Percentiles rank a stretch among this genome's conserved stretches.
phyloP scores from a whole-genome alignment of 2,888 invertebrate species.

The Hemistola chrysoprasaria region DNA sequence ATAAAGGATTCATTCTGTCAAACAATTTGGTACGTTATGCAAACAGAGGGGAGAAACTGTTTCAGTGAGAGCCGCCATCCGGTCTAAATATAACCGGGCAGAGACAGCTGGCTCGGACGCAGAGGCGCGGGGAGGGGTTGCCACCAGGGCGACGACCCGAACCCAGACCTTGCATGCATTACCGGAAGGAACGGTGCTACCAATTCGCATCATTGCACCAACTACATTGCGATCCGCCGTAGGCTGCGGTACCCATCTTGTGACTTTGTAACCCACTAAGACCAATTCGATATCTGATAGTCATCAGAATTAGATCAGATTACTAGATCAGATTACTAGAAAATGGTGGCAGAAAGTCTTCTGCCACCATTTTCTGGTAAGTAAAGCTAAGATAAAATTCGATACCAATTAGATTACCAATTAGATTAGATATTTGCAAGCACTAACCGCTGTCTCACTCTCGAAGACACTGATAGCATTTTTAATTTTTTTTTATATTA shows the following conservation, averaged over 20 bases:
- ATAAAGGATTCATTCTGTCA: constrained; percentile 45
- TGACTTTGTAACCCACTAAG: too few relatives aligned
- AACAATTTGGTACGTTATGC: constrained; percentile 57
- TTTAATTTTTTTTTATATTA: too few relatives aligned
- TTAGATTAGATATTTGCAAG: too few relatives aligned
- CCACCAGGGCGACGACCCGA: constrained; percentile 62
- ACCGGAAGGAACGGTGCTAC: constrained; percentile 54
- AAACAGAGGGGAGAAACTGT: constrained; percentile 70
- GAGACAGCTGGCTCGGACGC: constrained; percentile 57
- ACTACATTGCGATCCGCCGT: not conserved
- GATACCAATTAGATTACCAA: too few relatives aligned
- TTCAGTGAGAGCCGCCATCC: constrained; percentile 68
- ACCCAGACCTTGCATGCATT: constrained; percentile 69
- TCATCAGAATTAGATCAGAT: too few relatives aligned
- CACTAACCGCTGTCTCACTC: too few relatives aligned
- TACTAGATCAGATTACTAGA: too few relatives aligned
- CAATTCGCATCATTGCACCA: constrained; percentile 49
- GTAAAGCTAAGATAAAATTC: too few relatives aligned
- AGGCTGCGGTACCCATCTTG: not conserved
- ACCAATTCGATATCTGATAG: too few relatives aligned
- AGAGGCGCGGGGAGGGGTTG: constrained; percentile 33
- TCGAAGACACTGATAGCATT: too few relatives aligned
- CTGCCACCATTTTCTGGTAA: too few relatives aligned
- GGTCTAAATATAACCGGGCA: constrained; percentile 72
- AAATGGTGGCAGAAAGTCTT: too few relatives aligned